Conservation (phyloP, 2,888 invertebrate genomes). For the Xestobium rufovillosum region DNA sequence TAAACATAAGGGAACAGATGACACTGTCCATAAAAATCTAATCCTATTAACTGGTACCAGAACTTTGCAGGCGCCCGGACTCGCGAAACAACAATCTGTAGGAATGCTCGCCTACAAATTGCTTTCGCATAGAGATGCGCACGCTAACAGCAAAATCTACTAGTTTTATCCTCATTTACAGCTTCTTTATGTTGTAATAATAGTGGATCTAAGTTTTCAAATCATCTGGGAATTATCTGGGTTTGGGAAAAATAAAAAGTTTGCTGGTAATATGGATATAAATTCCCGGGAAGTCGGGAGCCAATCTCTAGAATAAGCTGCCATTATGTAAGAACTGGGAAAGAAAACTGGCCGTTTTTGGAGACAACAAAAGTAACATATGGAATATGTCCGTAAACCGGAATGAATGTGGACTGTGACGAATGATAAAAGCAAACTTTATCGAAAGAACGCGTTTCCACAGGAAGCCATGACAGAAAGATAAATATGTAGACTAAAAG, state of each 20-base stretch:
- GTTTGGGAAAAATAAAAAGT: too few species aligned
- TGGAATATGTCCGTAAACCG: slow-evolving; percentile 31
- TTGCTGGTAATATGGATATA: too few species aligned
- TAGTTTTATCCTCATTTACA: too few species aligned
- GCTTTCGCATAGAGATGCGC: slow-evolving; percentile 26
- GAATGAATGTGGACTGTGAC: slow-evolving; percentile 34
- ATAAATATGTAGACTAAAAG: slow-evolving; percentile 34
- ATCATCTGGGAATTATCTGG: too few species aligned
- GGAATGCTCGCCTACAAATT: slow-evolving; percentile 15
- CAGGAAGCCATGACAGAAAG: slow-evolving; percentile 34
- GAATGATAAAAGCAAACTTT: slow-evolving; percentile 39
- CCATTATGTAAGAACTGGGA: too few species aligned
- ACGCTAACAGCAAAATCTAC: too few species aligned
- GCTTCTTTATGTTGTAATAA: too few species aligned
- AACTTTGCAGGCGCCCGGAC: slow-evolving; percentile 36
- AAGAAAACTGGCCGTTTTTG: too few species aligned
- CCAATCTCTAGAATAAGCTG: too few species aligned
- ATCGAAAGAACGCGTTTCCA: slow-evolving; percentile 34
- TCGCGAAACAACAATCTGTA: slow-evolving; percentile 28
- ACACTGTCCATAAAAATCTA: slow-evolving; percentile 44
- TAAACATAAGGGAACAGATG: slow-evolving; percentile 40
- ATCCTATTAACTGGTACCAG: slow-evolving; percentile 40
- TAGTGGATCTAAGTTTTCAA: too few species aligned
- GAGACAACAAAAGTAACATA: slow-evolving; percentile 29
- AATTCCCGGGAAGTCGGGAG: too few species aligned